Evolutionary conservation across 2,113 vertebrate species (phyloP), one percentile per base, ranked within the genome.

Genomic region (Scalopus aquaticus): DNA sequence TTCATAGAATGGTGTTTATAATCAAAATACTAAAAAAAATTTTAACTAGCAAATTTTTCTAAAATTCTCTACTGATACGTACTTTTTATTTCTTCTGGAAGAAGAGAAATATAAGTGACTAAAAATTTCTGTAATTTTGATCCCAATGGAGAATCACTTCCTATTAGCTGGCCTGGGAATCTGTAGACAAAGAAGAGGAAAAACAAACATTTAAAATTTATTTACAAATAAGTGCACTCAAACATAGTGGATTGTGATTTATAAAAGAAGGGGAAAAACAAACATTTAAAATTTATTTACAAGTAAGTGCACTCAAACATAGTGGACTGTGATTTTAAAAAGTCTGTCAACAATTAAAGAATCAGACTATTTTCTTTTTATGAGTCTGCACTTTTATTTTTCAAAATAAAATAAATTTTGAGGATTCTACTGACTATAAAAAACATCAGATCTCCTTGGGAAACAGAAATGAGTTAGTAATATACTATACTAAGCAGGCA

Each of bases 71-170:
- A 77, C 6, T 76, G 70, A 97, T 91, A 97, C 94, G 10, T 98
- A 99, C 99, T 98, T 98, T 98, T 99, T 91, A 98, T 97, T 91
- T 99, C 98, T 91, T 98, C 97, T 32, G 99, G 98, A 92, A 99
- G 98, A 94, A 98, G 98, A 62, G 92, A 97, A 89, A 99, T 87
- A 9, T 99, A 99, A 73, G 96, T 97, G 91, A 97, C 90, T 98
- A 99, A 97, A 98, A 99, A 99, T 72, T 94, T 98, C 97, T 99
- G 98, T 24, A 99, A 98, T 94, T 98, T 99, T 72, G 95, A 70
- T 82, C 98, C 99, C 56, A 99, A 82, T 86, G 99, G 98, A 94
- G 99, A 99, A 98, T 98, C 99, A 60, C 98, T 98, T 96, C 99
- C 99, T 20, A 98, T 95, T 46, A 94, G 96, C 94, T 99, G 99